Evolutionary conservation across 2,113 vertebrate genomes (phyloP), one percentile per base, ranked within the genome.

Genomic region (Neolamprologus falcicula): DNA sequence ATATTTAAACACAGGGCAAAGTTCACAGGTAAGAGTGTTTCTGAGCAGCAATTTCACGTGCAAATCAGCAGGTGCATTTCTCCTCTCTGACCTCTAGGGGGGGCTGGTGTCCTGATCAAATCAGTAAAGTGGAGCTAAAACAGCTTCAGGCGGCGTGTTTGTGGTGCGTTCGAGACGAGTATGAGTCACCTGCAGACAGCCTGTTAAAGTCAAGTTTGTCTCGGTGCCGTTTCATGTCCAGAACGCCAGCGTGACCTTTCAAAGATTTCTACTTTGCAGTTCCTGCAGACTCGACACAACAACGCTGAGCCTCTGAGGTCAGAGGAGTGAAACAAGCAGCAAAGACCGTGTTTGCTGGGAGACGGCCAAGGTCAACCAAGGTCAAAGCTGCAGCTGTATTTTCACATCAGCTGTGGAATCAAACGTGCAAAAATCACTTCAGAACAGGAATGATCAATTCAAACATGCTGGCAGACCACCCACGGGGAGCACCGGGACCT

Each of bases 101-200:
- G 86, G 17, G 88, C 17, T 86, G 53, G 47, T 6, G 37, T 24
- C 45, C 57, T 59, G 63, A 92, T 31, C 35, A 35, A 47, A 8
- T 35, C 26, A 31, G 50, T 7, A 42, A 83, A 35, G 11, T n/a
- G 37, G 83, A 68, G 83, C 66, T 84, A 5, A 87, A 71, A 76
- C 3, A 33, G 84, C 89, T 84, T 28, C n/a, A 59, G 83, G 84
- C 63, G 1, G 66, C 24, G 4, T 28, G 83, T 73, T 79, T 13
- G 83, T 33, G 52, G 59, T 37, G 78, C 59, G 59, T 86, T 59
- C 3, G 19, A 76, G 40, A 84, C 26, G 47, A 83, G 71, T 21
- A 24, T 79, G 86, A 84, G 87, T 89, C 91, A 86, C 90, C 87
- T 84, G 92, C 83, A 73, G 85, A 79, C 47, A 53, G 82, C 53